These are phyloP conservation scores for Exocentrus adspersus DNA, from an alignment of 2,888 invertebrate genomes.

Conservation along the genomic window DNA sequence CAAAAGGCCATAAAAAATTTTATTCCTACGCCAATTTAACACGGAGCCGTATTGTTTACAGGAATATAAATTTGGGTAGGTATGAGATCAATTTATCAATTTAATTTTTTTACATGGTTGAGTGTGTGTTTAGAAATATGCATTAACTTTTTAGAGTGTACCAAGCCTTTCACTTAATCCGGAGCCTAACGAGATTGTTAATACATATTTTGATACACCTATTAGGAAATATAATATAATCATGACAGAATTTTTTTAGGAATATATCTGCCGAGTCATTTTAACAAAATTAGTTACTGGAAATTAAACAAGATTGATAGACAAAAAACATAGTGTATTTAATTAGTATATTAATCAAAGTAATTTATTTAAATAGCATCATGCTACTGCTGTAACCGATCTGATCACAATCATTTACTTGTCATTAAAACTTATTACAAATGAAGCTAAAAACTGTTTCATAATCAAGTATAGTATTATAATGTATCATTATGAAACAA, in stretches of 20 bases:
- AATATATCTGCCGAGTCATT: slow-evolving; percentile 17
- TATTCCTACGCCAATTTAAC: slow-evolving; percentile 25
- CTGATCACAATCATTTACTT: not conserved
- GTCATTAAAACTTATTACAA: not conserved
- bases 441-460: too few species aligned
- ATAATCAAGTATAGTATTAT: too few species aligned
- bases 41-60: slow-evolving; percentile 39
- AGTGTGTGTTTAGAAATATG: slow-evolving; percentile 30
- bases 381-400: slow-evolving; percentile 8
- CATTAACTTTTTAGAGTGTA: slow-evolving; percentile 32
- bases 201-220: slow-evolving; percentile 32
- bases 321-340: slow-evolving; percentile 4
- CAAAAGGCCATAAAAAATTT: slow-evolving; percentile 43
- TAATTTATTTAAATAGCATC: slow-evolving; percentile 13
- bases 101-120: slow-evolving; percentile 23
- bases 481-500: too few species aligned
- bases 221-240: slow-evolving; percentile 30
- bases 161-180: slow-evolving; percentile 35
- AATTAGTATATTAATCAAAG: slow-evolving; percentile 16
- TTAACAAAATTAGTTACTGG: slow-evolving; percentile 20
- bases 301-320: slow-evolving; percentile 19
- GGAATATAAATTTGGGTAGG: slow-evolving; percentile 41
- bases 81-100: slow-evolving; percentile 35
- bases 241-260: slow-evolving; percentile 23
- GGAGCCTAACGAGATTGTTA: slow-evolving; percentile 31